phyloP scores from a whole-genome alignment of 1,140 invertebrate genomes.

The Papilio aristodemus region DNA sequence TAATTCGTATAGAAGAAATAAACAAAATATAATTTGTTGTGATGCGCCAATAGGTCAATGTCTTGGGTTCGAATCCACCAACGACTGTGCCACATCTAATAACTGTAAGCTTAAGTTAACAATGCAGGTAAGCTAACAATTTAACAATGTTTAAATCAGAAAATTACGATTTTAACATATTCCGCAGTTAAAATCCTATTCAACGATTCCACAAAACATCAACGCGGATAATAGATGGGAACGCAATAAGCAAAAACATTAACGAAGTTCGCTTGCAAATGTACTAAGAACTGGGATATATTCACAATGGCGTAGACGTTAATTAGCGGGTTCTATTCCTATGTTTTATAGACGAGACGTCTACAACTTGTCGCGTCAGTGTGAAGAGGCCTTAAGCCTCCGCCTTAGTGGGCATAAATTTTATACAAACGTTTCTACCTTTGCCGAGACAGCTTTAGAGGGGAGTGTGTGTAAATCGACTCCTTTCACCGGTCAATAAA shows the following conservation, averaged over 20 bases:
- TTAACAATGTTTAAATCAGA: constrained; percentile 6
- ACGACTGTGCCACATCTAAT: no score
- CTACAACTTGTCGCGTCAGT: constrained; percentile 35
- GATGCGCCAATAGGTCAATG: no score
- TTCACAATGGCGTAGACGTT: constrained; percentile 30
- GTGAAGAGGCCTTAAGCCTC: constrained; percentile 38
- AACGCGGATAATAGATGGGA: constrained; percentile 2
- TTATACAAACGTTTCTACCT: constrained; percentile 52
- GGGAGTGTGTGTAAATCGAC: constrained; percentile 52
- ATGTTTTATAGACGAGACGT: constrained; percentile 24
- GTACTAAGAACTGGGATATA: constrained; percentile 29
- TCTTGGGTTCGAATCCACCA: not conserved
- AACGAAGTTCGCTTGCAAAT: constrained; percentile 15
- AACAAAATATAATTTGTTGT: no score
- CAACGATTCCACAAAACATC: constrained; percentile 11
- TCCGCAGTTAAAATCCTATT: constrained; percentile 13
- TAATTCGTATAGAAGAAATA: no score
- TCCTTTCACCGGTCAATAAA: constrained; percentile 70
- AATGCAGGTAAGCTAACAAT: no score
- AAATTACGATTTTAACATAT: constrained; percentile 24
- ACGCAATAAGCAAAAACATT: constrained; percentile 31
- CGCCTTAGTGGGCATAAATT: constrained; percentile 52
- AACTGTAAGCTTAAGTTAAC: no score
- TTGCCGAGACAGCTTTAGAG: constrained; percentile 47
- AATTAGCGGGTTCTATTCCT: constrained; percentile 33